Evolutionary conservation across 2,888 invertebrate genomes (phyloP).

Genomic region (Callosobruchus maculatus): DNA sequence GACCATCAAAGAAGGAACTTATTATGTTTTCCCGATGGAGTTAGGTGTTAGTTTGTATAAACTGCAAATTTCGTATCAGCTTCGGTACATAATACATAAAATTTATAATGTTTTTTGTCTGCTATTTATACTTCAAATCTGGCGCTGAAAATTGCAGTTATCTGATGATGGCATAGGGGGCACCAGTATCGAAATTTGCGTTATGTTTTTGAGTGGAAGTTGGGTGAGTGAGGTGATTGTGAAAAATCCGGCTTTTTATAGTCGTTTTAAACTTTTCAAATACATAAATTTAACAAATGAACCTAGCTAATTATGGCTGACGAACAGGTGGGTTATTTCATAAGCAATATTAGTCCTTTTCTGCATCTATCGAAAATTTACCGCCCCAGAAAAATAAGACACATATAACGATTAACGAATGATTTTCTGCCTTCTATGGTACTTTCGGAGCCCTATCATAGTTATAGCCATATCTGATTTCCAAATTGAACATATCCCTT

Average conservation of each 20-base stretch:
- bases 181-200: slow-evolving; percentile 25
- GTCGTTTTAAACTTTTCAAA: slow-evolving; percentile 14
- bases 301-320: slow-evolving; percentile 66
- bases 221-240: slow-evolving; percentile 22
- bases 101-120: too few relatives aligned
- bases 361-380: background rate
- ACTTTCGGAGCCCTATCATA: background rate
- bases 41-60: too few relatives aligned
- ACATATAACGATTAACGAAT: background rate
- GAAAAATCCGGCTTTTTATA: slow-evolving; percentile 22
- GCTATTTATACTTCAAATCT: background rate
- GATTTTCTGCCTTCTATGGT: background rate
- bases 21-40: too few relatives aligned
- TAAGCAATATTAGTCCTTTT: background rate
- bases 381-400: background rate
- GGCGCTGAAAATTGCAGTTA: background rate
- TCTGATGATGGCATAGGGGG: slow-evolving; percentile 6
- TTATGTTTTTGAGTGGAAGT: slow-evolving; percentile 31
- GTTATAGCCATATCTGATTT: background rate
- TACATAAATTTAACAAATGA: slow-evolving; percentile 41
- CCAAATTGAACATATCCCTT: background rate
- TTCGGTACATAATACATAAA: too few relatives aligned
- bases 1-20: too few relatives aligned
- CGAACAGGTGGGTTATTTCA: slow-evolving; percentile 64
- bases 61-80: too few relatives aligned